phyloP scores from a whole-genome alignment of 1,140 invertebrate genomes.

The Lineus longissimus region DNA sequence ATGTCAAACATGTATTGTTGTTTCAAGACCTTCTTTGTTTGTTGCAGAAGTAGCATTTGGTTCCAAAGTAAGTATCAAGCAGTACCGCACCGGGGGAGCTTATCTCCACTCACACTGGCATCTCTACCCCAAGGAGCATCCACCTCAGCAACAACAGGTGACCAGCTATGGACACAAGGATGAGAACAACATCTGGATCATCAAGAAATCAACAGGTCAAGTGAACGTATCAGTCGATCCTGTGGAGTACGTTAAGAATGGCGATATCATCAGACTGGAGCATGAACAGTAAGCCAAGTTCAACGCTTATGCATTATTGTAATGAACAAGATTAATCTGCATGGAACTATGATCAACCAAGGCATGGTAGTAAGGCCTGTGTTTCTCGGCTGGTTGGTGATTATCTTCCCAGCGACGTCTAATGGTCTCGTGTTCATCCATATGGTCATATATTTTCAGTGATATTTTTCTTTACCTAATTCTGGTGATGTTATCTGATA shows the following conservation, averaged over 20 bases:
- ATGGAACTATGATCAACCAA: too few species aligned
- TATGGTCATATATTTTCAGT: too few species aligned
- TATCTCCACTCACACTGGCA: conserved; percentile 96
- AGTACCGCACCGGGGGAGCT: conserved; percentile 88
- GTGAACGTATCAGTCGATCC: conserved; percentile 17
- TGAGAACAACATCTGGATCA: conserved; percentile 88
- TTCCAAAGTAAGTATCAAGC: conserved; percentile 85
- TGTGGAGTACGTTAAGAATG: conserved; percentile 64
- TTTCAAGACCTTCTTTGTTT: too few species aligned
- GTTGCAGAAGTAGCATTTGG: conserved; percentile 78
- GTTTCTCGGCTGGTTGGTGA: too few species aligned
- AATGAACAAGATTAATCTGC: neutral
- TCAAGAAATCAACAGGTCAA: conserved; percentile 62
- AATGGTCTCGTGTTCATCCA: too few species aligned
- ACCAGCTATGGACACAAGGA: conserved; percentile 98
- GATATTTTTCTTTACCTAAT: too few species aligned
- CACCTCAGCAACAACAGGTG: conserved; percentile 90
- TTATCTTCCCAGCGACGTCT: too few species aligned
- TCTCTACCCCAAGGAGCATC: conserved; percentile 86
- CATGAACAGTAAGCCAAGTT: conserved; percentile 62
- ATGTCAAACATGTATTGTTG: too few species aligned
- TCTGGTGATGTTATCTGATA: too few species aligned
- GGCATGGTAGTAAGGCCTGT: too few species aligned
- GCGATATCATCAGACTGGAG: conserved; percentile 83
- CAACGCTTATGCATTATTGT: neutral